Evolutionary conservation across 2,113 vertebrate genomes (phyloP).

Genomic region (Carassius carassius): DNA sequence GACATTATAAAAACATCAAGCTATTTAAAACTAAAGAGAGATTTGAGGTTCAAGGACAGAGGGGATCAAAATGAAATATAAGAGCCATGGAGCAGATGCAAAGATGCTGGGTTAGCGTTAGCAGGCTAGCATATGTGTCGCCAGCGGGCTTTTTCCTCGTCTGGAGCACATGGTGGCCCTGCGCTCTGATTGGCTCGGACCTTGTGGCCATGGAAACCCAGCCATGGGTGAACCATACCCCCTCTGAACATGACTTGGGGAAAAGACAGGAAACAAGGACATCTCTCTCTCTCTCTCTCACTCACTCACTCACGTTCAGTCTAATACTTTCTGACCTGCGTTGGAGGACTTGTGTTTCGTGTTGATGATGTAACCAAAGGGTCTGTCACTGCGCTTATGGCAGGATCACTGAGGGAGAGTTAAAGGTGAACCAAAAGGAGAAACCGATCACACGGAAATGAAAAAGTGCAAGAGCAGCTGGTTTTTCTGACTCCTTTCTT

Average conservation of each 20-base stretch:
- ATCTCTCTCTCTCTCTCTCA: slow-evolving; percentile 28
- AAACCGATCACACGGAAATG: neutral
- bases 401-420: slow-evolving; percentile 37
- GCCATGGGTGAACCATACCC: slow-evolving; percentile 75
- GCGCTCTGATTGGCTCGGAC: slow-evolving; percentile 64
- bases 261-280: slow-evolving; percentile 56
- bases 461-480: neutral
- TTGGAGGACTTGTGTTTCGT: slow-evolving; percentile 37
- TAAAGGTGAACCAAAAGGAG: slow-evolving; percentile 30
- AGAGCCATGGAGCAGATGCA: slow-evolving; percentile 40
- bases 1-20: slow-evolving; percentile 10
- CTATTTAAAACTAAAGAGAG: neutral
- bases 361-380: slow-evolving; percentile 46
- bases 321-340: slow-evolving; percentile 41
- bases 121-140: slow-evolving; percentile 70
- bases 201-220: slow-evolving; percentile 70
- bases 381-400: slow-evolving; percentile 38
- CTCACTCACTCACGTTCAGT: slow-evolving; percentile 20
- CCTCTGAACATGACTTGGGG: slow-evolving; percentile 70
- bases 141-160: slow-evolving; percentile 62
- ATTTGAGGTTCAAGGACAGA: slow-evolving; percentile 3
- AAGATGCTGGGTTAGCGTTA: slow-evolving; percentile 63
- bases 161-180: slow-evolving; percentile 65
- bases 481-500: neutral
- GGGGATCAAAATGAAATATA: neutral